Conservation (phyloP, 2,797 vertebrate genomes). For the Anabacerthia variegaticeps region DNA sequence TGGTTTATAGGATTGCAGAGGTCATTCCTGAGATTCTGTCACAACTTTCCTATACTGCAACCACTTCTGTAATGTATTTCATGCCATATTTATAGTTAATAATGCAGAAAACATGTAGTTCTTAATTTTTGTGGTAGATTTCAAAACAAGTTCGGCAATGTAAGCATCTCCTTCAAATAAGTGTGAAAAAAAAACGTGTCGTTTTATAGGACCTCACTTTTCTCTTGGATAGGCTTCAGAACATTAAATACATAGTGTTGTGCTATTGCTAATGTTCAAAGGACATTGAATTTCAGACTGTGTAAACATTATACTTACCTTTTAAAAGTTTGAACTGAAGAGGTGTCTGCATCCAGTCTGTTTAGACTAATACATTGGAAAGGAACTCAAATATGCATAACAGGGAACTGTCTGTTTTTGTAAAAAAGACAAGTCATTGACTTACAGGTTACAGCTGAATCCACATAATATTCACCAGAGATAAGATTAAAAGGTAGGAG, state of each 20-base stretch:
- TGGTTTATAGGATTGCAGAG: not conserved
- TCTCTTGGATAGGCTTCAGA: not conserved
- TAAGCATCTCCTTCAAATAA: not conserved
- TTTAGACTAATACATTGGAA: not conserved
- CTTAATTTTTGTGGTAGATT: not conserved
- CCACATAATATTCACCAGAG: not conserved
- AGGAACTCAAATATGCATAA: not conserved
- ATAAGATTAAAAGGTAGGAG: not conserved
- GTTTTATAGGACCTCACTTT: not conserved
- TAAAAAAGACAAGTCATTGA: not conserved
- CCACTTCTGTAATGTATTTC: not conserved
- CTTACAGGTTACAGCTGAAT: not conserved
- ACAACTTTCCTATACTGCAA: not conserved
- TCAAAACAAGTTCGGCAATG: not conserved
- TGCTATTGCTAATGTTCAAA: not conserved
- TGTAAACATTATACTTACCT: not conserved
- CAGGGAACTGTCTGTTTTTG: not conserved
- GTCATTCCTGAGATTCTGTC: not conserved
- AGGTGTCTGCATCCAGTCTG: not conserved
- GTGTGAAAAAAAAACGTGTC: not conserved
- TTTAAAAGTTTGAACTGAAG: not conserved
- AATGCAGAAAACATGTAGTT: not conserved
- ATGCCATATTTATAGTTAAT: not conserved
- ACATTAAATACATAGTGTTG: not conserved
- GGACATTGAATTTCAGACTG: not conserved